Base-by-base conservation (phyloP, 2,888 invertebrate genomes). In the Drosophila pegasa region DNA sequence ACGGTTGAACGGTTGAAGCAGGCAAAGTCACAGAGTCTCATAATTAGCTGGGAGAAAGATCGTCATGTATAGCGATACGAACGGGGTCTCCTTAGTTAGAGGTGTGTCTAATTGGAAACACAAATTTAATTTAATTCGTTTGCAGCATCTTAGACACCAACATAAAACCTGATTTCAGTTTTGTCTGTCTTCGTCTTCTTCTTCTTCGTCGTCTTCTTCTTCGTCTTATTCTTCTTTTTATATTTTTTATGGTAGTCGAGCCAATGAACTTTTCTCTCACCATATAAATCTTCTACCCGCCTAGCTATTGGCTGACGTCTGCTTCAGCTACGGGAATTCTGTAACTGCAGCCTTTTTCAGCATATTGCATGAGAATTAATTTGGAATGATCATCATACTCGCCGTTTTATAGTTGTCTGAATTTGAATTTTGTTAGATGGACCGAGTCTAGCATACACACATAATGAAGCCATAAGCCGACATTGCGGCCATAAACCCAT, bases 21-120 rank as follows among this genome's bases (percentile, higher is more conserved):
- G 31, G 43, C 29, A 27, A 31, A 40, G 59, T 22, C 48, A 52
- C 43, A 50, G 38, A 64, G 70, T 60, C 75, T 60, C 77, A 76
- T 79, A 87, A 87, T 85, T 86, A 87, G 80, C 71, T 74, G 82
- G 81, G 84, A 79, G 79, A 84, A 87, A 87, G 84, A 84, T 84
- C 84, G 71, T 84, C 74, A 77, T 75, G 71, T 66, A 61, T 51
- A 22, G 72, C 63, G 37, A 47, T 35, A 9, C 35, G 9, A 20
- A 20, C 37, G 55, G 38, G 25, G 27, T 29, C 55, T 31, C 40
- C 48, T 18, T 9, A 20, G 41, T n/a, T 37, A 18, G 59, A 63
- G 68, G 45, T 58, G 77, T 79, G 80, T 85, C 80, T 86, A 87
- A 87, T 86, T 87, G 83, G 86, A 79, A 80, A 73, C 75, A 85